Percentiles rank a stretch among this genome's conserved stretches.
phyloP scores from a whole-genome alignment of 2,797 vertebrate genomes.

The Girardinus metallicus region DNA sequence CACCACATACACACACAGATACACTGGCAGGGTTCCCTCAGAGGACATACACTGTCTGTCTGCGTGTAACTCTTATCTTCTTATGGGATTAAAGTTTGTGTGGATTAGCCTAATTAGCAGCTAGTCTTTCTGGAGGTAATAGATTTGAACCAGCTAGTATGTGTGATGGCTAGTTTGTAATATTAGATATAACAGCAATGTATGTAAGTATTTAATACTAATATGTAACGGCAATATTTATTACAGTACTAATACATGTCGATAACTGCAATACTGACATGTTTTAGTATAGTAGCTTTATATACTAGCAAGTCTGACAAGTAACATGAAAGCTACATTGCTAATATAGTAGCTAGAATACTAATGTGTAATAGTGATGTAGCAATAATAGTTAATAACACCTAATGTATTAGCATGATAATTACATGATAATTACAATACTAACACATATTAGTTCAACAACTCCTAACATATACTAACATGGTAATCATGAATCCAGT shows the following conservation, averaged over 20 bases:
- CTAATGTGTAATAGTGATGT: background rate
- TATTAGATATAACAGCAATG: background rate
- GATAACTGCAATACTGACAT: background rate
- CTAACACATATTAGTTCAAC: background rate
- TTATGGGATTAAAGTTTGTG: slow-evolving; percentile 72
- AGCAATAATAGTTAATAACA: background rate
- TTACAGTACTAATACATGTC: background rate
- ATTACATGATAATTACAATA: background rate
- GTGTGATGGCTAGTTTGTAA: slow-evolving; percentile 35
- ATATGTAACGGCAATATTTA: background rate
- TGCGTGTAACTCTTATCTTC: slow-evolving; percentile 57
- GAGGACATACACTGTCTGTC: slow-evolving; percentile 37
- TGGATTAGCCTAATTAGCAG: slow-evolving; percentile 76
- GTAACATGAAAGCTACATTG: background rate
- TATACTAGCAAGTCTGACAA: background rate
- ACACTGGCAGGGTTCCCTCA: slow-evolving; percentile 23
- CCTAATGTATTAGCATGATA: background rate
- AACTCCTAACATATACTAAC: background rate
- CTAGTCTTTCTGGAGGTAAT: slow-evolving; percentile 51
- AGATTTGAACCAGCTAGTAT: slow-evolving; percentile 55
- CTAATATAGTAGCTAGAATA: background rate
- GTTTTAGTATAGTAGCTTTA: background rate
- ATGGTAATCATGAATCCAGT: background rate
- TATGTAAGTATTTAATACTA: slow-evolving; percentile 3
- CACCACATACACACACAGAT: slow-evolving; percentile 19